These are phyloP conservation scores for Drosophila merina DNA, from an alignment of 2,888 invertebrate genomes.

Conservation along the genomic window DNA sequence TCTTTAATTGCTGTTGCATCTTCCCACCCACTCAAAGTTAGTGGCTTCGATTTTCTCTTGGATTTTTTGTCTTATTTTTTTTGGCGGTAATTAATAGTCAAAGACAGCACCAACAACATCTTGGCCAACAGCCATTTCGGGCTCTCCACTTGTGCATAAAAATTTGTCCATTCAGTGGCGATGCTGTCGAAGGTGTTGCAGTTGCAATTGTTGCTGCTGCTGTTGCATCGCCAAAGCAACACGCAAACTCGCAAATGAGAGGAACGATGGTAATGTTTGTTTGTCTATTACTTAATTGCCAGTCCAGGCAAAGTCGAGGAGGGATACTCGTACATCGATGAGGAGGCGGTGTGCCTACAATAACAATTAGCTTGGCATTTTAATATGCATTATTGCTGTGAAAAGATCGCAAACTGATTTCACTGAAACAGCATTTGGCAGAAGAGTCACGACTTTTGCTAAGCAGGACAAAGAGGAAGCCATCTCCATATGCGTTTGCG, in stretches of 20 bases:
- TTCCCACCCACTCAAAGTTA: conserved; percentile 57
- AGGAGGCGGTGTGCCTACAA: conserved; percentile 48
- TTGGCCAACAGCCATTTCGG: conserved; percentile 31
- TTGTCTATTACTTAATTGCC: conserved; percentile 77
- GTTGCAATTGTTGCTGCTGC: conserved; percentile 9
- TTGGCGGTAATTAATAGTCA: conserved; percentile 71
- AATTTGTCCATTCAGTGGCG: conserved; percentile 65
- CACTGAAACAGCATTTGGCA: conserved; percentile 39
- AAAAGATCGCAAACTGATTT: conserved; percentile 76
- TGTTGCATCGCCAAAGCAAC: conserved; percentile 35
- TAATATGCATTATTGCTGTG: conserved; percentile 78
- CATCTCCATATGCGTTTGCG: conserved; percentile 53
- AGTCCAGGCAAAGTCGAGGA: conserved; percentile 30
- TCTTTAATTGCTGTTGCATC: conserved; percentile 24
- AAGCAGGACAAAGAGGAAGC: conserved; percentile 30
- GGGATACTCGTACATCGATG: conserved; percentile 4
- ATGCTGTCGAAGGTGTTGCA: conserved; percentile 24
- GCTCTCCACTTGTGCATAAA: conserved; percentile 58
- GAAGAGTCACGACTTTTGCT: conserved; percentile 45
- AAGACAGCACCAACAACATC: conserved; percentile 53
- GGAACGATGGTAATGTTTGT: conserved; percentile 41
- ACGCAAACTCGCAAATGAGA: conserved; percentile 51
- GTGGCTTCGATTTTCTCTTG: conserved; percentile 16
- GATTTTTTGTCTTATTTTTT: conserved; percentile 29
- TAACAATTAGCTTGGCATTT: conserved; percentile 80